A percentile compares a stretch with the other conserved stretches of the same genome.
Conservation (phyloP, 1,140 invertebrate species). For the Archivesica marissinica region DNA sequence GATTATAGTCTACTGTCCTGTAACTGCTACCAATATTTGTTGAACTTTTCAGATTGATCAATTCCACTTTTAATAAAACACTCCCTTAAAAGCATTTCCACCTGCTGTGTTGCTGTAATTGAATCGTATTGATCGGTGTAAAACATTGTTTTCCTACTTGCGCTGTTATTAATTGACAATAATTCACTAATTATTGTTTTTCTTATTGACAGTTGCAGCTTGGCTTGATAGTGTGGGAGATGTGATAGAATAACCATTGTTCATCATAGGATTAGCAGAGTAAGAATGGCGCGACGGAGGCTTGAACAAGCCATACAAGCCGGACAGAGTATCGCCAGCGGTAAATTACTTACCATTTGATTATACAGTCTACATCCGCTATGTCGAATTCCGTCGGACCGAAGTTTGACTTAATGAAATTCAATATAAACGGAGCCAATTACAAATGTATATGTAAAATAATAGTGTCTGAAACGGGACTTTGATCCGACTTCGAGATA, state of each 20-base stretch:
- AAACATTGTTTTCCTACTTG: background rate
- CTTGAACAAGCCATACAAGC: constrained; percentile 67
- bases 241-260: background rate
- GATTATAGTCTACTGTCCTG: no score
- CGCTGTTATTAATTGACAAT: background rate
- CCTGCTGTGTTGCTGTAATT: constrained; percentile 15
- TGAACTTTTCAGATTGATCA: no score
- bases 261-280: background rate
- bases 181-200: constrained; percentile 42
- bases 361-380: no score
- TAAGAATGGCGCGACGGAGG: constrained; percentile 67
- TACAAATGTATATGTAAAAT: no score
- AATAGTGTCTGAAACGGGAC: no score
- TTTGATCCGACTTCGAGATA: no score
- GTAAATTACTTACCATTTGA: constrained; percentile 57
- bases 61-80: background rate
- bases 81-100: background rate
- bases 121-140: constrained; percentile 1
- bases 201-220: constrained; percentile 14
- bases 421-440: no score
- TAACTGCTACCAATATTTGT: no score
- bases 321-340: constrained; percentile 65
- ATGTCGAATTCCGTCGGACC: no score
- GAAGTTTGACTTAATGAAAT: no score
- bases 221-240: background rate